phyloP scores from a whole-genome alignment of 2,113 vertebrate species.

The Egretta garzetta region DNA sequence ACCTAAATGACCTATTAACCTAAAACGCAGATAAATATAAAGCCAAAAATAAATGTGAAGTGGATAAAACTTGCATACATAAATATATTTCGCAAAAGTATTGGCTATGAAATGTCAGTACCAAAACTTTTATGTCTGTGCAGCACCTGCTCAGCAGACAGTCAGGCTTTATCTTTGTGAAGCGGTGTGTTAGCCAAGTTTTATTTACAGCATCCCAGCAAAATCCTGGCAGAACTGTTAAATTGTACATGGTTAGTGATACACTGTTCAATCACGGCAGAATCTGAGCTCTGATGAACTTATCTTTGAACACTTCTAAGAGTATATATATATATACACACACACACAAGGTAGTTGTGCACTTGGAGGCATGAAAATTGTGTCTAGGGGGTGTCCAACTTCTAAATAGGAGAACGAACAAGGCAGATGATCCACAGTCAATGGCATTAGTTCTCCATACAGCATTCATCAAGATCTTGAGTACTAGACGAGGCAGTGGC shows the following conservation, averaged over 20 bases:
- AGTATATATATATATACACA: background rate
- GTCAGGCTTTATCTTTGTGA: background rate
- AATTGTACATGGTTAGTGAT: background rate
- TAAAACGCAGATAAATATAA: background rate
- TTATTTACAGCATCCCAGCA: background rate
- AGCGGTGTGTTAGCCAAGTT: accelerated
- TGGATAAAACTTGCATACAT: background rate
- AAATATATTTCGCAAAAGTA: background rate
- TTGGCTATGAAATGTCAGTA: background rate
- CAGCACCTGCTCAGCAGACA: background rate
- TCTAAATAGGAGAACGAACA: background rate
- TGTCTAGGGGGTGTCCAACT: background rate
- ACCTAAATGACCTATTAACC: background rate
- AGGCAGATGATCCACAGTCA: background rate
- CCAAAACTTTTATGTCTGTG: background rate
- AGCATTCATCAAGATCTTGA: background rate
- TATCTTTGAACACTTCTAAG: background rate
- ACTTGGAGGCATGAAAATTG: background rate
- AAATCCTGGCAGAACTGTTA: background rate
- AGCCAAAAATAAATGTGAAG: background rate
- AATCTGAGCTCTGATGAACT: background rate
- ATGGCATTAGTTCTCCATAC: background rate
- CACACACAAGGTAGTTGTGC: accelerated
- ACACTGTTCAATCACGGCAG: background rate
- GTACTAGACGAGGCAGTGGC: background rate